Evolutionary conservation across 1,140 invertebrate species (phyloP).

Genomic region (Drosophila truncata): DNA sequence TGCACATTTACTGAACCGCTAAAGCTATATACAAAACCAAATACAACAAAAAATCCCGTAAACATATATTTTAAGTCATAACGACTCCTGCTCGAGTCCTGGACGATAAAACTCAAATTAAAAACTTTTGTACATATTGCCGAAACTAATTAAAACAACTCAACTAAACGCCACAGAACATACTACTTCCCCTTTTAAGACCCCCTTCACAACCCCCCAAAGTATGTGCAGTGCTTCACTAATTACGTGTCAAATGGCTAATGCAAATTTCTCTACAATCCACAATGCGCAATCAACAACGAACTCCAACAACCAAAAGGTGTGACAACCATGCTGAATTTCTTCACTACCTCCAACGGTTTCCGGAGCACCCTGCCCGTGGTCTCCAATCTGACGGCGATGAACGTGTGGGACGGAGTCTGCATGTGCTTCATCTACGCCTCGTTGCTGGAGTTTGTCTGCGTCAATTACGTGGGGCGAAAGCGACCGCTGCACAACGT

Average conservation of each 20-base stretch:
- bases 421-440: slow-evolving; percentile 99
- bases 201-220: slow-evolving; percentile 3
- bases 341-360: slow-evolving; percentile 97
- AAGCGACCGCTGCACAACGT: slow-evolving; percentile 95
- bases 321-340: slow-evolving; percentile 98
- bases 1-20: slow-evolving; percentile 34
- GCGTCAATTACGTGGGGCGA: slow-evolving; percentile 97
- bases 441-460: slow-evolving; percentile 96
- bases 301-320: slow-evolving; percentile 86
- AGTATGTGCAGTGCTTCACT: slow-evolving; percentile 33
- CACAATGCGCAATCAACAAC: slow-evolving; percentile 27
- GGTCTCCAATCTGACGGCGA: slow-evolving; percentile 96
- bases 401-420: slow-evolving; percentile 98
- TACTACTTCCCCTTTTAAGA: slow-evolving; percentile 13
- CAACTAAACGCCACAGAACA: slow-evolving; percentile 36
- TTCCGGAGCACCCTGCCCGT: slow-evolving; percentile 96
- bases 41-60: background rate
- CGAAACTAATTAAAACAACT: slow-evolving; percentile 42
- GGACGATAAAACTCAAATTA: slow-evolving; percentile 43
- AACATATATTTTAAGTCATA: slow-evolving; percentile 12
- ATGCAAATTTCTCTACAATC: slow-evolving; percentile 54
- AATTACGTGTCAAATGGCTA: slow-evolving; percentile 55
- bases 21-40: slow-evolving; percentile 7
- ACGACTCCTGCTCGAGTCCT: slow-evolving; percentile 18
- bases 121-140: slow-evolving; percentile 54